phyloP scores from a whole-genome alignment of 2,113 vertebrate species.

The Craseonycteris thonglongyai region DNA sequence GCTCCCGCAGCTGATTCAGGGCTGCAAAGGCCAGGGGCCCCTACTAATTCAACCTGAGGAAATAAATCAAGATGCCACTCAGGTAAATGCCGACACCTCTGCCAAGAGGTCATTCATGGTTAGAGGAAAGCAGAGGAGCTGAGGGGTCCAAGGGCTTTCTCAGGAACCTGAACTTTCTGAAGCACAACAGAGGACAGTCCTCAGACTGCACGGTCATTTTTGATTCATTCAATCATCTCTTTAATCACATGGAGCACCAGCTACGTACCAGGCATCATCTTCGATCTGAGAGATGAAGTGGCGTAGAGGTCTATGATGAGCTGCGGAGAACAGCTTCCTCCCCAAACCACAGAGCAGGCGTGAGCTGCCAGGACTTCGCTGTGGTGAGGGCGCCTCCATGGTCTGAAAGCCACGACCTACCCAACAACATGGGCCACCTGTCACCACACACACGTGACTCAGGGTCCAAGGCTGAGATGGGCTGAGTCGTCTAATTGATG shows the following conservation, averaged over 20 bases:
- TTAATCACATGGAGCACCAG: not conserved
- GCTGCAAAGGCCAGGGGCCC: not conserved
- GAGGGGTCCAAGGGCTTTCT: not conserved
- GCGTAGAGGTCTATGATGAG: not conserved
- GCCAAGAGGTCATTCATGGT: not conserved
- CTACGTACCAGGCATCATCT: not conserved
- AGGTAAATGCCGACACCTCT: not conserved
- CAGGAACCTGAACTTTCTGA: not conserved
- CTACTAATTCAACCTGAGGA: not conserved
- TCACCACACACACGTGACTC: not conserved
- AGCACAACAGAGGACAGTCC: not conserved
- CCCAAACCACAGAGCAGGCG: not conserved
- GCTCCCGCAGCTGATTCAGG: not conserved
- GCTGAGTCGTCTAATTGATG: not conserved
- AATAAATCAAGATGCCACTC: constrained; percentile 12
- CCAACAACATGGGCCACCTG: not conserved
- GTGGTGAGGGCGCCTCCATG: not conserved
- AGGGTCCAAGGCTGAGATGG: not conserved
- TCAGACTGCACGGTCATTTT: not conserved
- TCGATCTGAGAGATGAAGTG: not conserved
- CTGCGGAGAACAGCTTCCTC: not conserved
- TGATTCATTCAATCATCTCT: not conserved
- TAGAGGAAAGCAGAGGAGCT: not conserved
- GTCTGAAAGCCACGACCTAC: not conserved
- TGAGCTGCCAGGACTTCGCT: not conserved